These are phyloP conservation scores for Lycocerus yunnanus DNA, from an alignment of 2,888 invertebrate species.

Conservation along the genomic window DNA sequence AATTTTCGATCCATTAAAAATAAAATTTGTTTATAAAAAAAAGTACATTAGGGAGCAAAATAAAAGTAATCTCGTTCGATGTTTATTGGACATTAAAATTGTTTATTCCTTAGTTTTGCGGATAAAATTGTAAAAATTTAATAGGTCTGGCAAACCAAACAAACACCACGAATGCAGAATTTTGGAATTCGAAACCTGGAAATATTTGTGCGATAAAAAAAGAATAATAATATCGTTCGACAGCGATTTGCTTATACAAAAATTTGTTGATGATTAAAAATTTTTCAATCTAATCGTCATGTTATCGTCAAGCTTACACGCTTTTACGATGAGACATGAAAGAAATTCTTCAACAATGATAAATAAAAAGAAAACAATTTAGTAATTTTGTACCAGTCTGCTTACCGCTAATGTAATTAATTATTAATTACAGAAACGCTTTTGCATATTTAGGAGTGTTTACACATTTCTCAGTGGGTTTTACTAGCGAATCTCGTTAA, in stretches of 20 bases:
- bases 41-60: not conserved
- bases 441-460: not conserved
- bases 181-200: not conserved
- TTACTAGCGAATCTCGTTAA: not conserved
- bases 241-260: not conserved
- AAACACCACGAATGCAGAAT: not conserved
- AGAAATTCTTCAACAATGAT: not conserved
- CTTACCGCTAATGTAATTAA: not conserved
- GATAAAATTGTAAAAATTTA: not conserved
- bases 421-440: not conserved
- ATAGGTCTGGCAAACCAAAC: not conserved
- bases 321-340: not conserved
- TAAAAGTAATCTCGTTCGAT: not conserved
- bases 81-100: not conserved
- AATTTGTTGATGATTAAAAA: not conserved
- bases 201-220: not conserved
- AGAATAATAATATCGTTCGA: not conserved
- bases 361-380: not conserved
- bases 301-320: not conserved
- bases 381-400: not conserved
- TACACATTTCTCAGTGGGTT: not conserved
- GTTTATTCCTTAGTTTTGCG: not conserved
- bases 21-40: not conserved
- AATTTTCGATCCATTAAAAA: not conserved
- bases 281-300: not conserved